Percentiles rank a stretch among this genome's conserved stretches.
Evolutionary conservation across 2,888 invertebrate genomes (phyloP).

Genomic region (Chrysolina haemoptera): DNA sequence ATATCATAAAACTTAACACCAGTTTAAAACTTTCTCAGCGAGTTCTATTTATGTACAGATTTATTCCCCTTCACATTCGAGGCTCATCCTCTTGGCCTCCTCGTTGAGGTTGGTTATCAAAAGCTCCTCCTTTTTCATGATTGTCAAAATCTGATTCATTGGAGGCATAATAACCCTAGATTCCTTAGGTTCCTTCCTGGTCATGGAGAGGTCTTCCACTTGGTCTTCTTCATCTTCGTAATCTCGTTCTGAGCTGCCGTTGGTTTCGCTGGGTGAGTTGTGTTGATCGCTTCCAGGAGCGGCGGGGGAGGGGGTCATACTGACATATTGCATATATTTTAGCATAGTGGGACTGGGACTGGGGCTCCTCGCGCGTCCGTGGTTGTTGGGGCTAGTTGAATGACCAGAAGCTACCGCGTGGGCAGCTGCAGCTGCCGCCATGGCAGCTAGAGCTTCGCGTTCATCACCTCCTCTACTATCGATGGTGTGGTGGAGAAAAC

Average conservation of each 20-base stretch:
- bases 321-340: conserved; percentile 71
- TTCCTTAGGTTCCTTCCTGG: conserved; percentile 68
- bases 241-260: conserved; percentile 67
- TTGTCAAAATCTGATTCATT: conserved; percentile 75
- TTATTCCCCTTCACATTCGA: conserved; percentile 66
- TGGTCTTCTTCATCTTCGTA: conserved; percentile 76
- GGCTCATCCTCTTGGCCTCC: conserved; percentile 70
- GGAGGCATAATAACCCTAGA: conserved; percentile 83
- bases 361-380: conserved; percentile 70
- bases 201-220: conserved; percentile 86
- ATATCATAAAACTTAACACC: conserved; percentile 69
- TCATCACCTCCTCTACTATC: conserved; percentile 71
- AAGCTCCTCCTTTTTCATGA: conserved; percentile 75
- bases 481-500: conserved; percentile 79
- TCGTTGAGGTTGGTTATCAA: conserved; percentile 63
- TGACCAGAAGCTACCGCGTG: conserved; percentile 71
- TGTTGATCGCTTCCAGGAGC: conserved; percentile 67
- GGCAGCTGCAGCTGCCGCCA: conserved; percentile 78
- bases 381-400: conserved; percentile 70
- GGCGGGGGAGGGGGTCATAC: conserved; percentile 69
- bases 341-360: conserved; percentile 69
- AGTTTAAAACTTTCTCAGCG: conserved; percentile 68
- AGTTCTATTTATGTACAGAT: conserved; percentile 47
- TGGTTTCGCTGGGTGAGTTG: conserved; percentile 66
- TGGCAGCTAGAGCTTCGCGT: conserved; percentile 79